Evolutionary conservation across 2,797 vertebrate species (phyloP).

Genomic region (Acanthopagrus latus): DNA sequence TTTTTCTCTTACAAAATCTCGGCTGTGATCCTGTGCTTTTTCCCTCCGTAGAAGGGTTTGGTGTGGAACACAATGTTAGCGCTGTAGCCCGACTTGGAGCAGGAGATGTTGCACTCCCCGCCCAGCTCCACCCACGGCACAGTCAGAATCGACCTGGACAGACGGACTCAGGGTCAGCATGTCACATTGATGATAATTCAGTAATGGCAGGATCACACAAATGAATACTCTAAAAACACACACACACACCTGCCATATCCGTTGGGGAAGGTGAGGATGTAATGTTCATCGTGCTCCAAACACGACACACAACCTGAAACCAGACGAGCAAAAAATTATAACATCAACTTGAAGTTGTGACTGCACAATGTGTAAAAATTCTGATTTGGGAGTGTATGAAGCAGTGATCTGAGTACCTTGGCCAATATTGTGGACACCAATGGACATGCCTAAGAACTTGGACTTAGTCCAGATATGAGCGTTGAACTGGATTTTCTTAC

Average conservation of each 20-base stretch:
- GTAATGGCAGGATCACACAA: not conserved
- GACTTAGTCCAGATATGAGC: slow-evolving; percentile 99
- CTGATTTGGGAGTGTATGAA: not conserved
- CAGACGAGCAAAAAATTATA: slow-evolving; percentile 10
- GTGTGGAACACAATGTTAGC: slow-evolving; percentile 97
- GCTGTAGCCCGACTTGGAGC: slow-evolving; percentile 97
- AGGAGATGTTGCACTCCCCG: slow-evolving; percentile 96
- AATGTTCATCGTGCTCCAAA: slow-evolving; percentile 97
- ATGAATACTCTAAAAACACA: not conserved
- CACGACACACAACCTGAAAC: slow-evolving; percentile 94
- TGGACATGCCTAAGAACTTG: slow-evolving; percentile 99
- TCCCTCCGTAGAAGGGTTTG: slow-evolving; percentile 98
- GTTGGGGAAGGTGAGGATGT: slow-evolving; percentile 98
- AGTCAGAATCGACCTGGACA: slow-evolving; percentile 95
- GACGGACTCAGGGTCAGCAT: slow-evolving; percentile 39
- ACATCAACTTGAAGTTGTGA: not conserved
- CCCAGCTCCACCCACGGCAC: slow-evolving; percentile 99
- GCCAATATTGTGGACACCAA: slow-evolving; percentile 98
- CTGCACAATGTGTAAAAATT: not conserved
- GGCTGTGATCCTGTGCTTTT: slow-evolving; percentile 98
- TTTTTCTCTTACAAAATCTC: slow-evolving; percentile 93
- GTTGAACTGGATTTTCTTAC: slow-evolving; percentile 98
- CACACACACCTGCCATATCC: slow-evolving; percentile 93
- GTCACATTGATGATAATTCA: not conserved
- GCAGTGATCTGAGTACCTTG: slow-evolving; percentile 87